Evolutionary conservation across 64 coral and sea anemone genomes (phyloP), one percentile per base, ranked within the genome.

Genomic region (Porites lutea): DNA sequence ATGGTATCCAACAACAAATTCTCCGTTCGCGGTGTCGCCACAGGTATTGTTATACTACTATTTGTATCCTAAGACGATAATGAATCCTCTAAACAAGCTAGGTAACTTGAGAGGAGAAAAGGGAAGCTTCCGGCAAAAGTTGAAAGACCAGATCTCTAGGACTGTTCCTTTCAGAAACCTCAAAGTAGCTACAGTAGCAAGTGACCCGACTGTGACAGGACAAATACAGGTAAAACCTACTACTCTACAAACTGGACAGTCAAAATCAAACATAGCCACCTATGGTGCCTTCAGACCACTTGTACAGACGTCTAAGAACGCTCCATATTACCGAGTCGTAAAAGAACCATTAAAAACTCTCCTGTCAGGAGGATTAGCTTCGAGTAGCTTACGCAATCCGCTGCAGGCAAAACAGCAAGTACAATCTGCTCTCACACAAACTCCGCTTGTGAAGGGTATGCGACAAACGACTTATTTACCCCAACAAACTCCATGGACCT

Each of bases 41-140:
- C 45, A 84, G 81, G 81, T 84, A 84, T 84, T 84, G n/a, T 19
- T 84, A n/a, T 84, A 84, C 63, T 84, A 84, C 63, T 84, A 84
- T 68, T 84, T 51, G 20, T 84, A 84, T 69, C 81, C 81, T 69
- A 84, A n/a, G 52, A 84, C 81, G 27, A 51, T 84, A 27, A 84
- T 19, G 62, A 69, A 68, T 23, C 61, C 81, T 1, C 45, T 52
- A 10, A 50, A 16, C 19, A 84, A 69, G 65, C 4, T 84, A 18
- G 13, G 62, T 19, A 84, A 19, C 47, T 13, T 69, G 5, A 20
- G 13, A 11, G 62, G 62, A 5, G 45, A 54, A 18, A 51, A 49
- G 20, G 63, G 61, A 84, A 84, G 4, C 81, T 52, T 22, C 14
- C 68, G 16, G 45, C 15, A 68, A 20, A 68, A 66, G 63, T 69